Conservation (phyloP, 2,797 vertebrate species). For the Pogonophryne albipinna region DNA sequence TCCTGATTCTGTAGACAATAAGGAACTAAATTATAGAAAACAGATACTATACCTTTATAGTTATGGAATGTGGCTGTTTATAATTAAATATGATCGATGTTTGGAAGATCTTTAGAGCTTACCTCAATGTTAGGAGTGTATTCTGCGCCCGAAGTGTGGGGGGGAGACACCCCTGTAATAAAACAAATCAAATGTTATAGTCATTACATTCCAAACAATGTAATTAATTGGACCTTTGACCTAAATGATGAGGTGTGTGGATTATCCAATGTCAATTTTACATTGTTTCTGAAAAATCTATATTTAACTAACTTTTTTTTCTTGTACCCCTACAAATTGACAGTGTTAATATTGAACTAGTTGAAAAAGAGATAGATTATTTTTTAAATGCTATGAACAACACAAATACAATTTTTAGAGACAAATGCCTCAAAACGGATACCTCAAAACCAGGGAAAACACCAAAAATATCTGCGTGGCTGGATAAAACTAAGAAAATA, state of each 20-base stretch:
- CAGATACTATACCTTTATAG: not conserved
- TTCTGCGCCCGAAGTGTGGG: not conserved
- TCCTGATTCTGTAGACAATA: conserved; percentile 36
- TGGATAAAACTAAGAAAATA: not conserved
- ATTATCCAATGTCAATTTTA: not conserved
- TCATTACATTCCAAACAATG: not conserved
- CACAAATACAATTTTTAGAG: not conserved
- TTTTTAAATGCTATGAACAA: not conserved
- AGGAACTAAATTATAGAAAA: not conserved
- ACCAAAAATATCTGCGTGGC: not conserved
- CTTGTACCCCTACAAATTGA: too few species aligned
- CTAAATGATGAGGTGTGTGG: not conserved
- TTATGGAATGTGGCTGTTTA: accelerated
- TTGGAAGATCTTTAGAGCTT: not conserved
- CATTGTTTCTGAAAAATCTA: not conserved
- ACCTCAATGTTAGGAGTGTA: conserved; percentile 23
- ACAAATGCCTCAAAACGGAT: not conserved
- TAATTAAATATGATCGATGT: not conserved
- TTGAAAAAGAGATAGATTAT: not conserved
- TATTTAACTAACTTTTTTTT: not conserved
- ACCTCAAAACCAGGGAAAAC: not conserved
- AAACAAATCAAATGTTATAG: not conserved
- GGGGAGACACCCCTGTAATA: conserved; percentile 10
- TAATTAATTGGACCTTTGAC: not conserved
- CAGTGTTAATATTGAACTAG: too few species aligned